These are phyloP conservation scores for Dendronephthya gigantea DNA, from an alignment of 64 coral and sea anemone genomes.

Conservation along the genomic window DNA sequence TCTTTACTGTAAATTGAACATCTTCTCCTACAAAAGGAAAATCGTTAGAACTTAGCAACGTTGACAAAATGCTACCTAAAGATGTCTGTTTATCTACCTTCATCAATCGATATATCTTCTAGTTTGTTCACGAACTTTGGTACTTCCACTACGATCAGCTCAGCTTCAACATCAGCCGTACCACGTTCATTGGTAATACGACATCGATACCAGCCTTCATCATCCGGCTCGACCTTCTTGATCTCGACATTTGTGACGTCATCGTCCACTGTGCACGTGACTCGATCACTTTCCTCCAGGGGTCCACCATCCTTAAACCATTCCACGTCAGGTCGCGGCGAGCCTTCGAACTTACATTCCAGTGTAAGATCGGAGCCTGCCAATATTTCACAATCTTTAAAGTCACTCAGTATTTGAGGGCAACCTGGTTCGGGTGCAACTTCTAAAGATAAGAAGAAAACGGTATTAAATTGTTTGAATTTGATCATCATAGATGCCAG, in stretches of 20 bases:
- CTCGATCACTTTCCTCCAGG: slow-evolving; percentile 49
- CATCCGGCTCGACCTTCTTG: slow-evolving; percentile 44
- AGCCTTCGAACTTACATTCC: slow-evolving; percentile 53
- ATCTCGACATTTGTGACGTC: slow-evolving; percentile 60
- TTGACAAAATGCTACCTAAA: neutral
- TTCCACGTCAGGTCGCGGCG: slow-evolving; percentile 66
- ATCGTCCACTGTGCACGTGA: slow-evolving; percentile 56
- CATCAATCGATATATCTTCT: slow-evolving; percentile 39
- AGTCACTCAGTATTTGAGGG: slow-evolving; percentile 64
- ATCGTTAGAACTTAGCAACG: too few relatives aligned
- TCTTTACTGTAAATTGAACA: slow-evolving; percentile 56
- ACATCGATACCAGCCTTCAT: slow-evolving; percentile 60
- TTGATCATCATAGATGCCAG: too few relatives aligned
- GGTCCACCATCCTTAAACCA: slow-evolving; percentile 75
- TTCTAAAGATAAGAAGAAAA: too few relatives aligned
- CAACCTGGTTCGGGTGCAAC: neutral
- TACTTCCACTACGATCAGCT: slow-evolving; percentile 47
- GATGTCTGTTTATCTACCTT: slow-evolving; percentile 28
- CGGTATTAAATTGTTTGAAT: too few relatives aligned
- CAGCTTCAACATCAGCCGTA: slow-evolving; percentile 52
- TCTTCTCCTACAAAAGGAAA: slow-evolving; percentile 28
- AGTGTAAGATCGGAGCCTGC: slow-evolving; percentile 60
- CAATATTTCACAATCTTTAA: slow-evolving; percentile 56
- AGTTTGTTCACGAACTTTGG: slow-evolving; percentile 67
- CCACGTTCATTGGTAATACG: slow-evolving; percentile 62